These are phyloP conservation scores for Protodeltote pygarga DNA, from an alignment of 2,888 invertebrate species.

Conservation along the genomic window DNA sequence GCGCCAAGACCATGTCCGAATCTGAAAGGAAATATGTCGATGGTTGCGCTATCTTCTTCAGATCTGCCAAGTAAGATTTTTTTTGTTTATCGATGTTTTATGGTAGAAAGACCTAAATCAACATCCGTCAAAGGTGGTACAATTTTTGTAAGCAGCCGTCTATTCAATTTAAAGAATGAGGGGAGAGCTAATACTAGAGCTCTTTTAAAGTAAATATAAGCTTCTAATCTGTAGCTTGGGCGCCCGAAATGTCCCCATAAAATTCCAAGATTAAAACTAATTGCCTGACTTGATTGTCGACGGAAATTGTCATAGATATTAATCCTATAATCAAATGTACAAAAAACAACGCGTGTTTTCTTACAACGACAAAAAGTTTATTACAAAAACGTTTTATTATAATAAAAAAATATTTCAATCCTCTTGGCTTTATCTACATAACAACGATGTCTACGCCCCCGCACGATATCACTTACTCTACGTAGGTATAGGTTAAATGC, in stretches of 20 bases:
- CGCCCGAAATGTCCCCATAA: too few relatives aligned
- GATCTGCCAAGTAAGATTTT: conserved; percentile 95
- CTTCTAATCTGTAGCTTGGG: too few relatives aligned
- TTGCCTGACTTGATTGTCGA: too few relatives aligned
- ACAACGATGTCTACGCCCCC: conserved; percentile 38
- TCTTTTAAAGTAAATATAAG: too few relatives aligned
- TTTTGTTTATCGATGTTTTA: too few relatives aligned
- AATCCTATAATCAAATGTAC: not conserved
- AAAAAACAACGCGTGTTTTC: not conserved
- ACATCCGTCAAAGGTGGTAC: too few relatives aligned
- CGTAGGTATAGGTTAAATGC: conserved; percentile 32
- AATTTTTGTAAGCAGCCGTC: too few relatives aligned
- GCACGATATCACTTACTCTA: conserved; percentile 18
- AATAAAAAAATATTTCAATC: conserved; percentile 10
- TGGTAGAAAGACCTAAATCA: too few relatives aligned
- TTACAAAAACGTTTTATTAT: conserved; percentile 3
- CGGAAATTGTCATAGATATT: too few relatives aligned
- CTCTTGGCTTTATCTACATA: conserved; percentile 30
- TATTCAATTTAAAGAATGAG: too few relatives aligned
- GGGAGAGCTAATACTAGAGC: too few relatives aligned
- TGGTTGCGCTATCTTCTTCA: conserved; percentile 99
- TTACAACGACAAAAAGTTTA: not conserved
- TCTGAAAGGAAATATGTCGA: conserved; percentile 99
- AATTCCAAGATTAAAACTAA: too few relatives aligned
- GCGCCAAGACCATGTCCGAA: conserved; percentile 99